These are phyloP conservation scores for Agelaius phoeniceus DNA, from an alignment of 2,113 vertebrate species.

Conservation along the genomic window DNA sequence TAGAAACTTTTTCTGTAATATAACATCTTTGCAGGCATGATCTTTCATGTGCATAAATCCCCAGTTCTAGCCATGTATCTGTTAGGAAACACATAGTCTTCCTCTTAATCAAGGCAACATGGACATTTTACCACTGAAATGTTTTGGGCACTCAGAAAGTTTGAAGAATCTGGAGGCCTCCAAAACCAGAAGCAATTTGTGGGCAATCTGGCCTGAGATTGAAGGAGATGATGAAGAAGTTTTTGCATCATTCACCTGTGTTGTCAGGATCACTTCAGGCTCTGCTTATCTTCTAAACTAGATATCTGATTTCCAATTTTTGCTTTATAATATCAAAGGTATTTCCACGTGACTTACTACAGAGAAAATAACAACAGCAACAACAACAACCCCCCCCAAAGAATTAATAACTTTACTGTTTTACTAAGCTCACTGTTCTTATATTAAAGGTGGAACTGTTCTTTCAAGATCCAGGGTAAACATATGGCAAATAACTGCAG, in stretches of 20 bases:
- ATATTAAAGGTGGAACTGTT: background rate
- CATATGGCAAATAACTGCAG: background rate
- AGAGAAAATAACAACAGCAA: background rate
- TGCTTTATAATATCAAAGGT: background rate
- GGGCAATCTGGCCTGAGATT: background rate
- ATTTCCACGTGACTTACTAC: background rate
- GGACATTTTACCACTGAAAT: background rate
- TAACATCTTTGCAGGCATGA: background rate
- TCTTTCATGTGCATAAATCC: background rate
- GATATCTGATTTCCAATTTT: background rate
- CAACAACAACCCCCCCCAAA: rapidly evolving
- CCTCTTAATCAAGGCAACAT: background rate
- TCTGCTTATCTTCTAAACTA: background rate
- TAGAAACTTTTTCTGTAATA: background rate
- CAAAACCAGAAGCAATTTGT: background rate
- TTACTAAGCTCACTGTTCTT: background rate
- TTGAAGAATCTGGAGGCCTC: background rate
- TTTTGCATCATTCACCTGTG: background rate
- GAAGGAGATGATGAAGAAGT: background rate
- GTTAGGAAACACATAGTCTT: background rate
- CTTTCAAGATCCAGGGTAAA: background rate
- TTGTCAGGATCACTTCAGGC: background rate
- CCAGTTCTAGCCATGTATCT: background rate
- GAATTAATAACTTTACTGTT: background rate
- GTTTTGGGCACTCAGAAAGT: background rate